Evolutionary conservation across 2,113 vertebrate species (phyloP), one percentile per base, ranked within the genome.

Genomic region (Colossoma macropomum): DNA sequence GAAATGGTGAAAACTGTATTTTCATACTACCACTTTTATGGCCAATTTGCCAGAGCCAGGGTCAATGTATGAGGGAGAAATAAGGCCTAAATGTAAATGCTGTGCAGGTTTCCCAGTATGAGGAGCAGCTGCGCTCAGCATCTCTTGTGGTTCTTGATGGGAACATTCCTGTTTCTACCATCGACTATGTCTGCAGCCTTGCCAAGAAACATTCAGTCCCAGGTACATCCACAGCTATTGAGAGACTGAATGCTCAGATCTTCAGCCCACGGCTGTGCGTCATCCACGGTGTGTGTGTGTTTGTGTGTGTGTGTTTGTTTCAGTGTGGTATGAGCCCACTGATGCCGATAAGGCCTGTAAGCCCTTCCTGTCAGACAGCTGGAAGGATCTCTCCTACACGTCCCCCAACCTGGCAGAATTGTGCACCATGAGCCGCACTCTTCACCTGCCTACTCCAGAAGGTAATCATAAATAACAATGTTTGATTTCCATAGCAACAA

Each of bases 241-340:
- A 79, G 54, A 73, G 28, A 66, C 23, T 11, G 23, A 59, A 19
- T 45, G 11, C n/a, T 54, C 13, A 69, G 1, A 59, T 76, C 25
- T 56, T 65, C 5, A 34, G 30, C 11, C 38, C 62, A 81, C 9
- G 66, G 38, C 32, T 54, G 23, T 77, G 27, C n/a, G n/a, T 79
- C 63, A 79, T 83, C 25, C 68, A 6, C 34, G 4, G 81, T 77
- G 54, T 27, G 11, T 72, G 28, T 83, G 30, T 54, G 41, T n/a
- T 28, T 28, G 23, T 50, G 25, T 60, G 30, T 30, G 10, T 48
- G 21, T 89, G 48, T 90, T 78, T 89, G 21, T 92, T 89, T 78
- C 90, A 98, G 97, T 98, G 87, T 97, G 95, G 93, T 98, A 94
- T 32, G 96, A 98, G 88, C 96, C 97, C 0, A 97, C 97, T 2